A percentile compares a stretch with the other conserved stretches of the same genome.
Conservation (phyloP, 2,113 vertebrate species). For the Urocitellus parryii region DNA sequence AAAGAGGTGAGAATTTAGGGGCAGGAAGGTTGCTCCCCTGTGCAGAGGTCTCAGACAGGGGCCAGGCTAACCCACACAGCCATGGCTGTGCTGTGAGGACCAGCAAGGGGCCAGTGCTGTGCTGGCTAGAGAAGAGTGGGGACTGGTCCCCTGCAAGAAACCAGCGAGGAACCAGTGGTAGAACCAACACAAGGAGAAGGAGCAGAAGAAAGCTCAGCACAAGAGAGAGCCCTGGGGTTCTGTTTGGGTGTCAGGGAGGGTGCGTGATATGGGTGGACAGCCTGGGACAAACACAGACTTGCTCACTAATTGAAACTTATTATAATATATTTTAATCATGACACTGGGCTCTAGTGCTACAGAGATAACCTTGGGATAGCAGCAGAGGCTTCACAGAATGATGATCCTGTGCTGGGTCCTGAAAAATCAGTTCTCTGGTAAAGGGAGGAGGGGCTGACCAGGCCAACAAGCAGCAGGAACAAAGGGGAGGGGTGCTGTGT, state of each 20-base stretch:
- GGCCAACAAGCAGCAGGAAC: neutral
- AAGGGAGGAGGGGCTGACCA: neutral
- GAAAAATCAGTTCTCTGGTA: neutral
- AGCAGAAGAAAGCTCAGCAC: neutral
- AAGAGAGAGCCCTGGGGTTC: neutral
- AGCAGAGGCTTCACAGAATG: neutral
- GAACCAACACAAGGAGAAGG: neutral
- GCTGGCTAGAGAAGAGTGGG: neutral
- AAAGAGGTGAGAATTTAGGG: neutral
- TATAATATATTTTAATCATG: neutral
- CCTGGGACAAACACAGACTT: neutral
- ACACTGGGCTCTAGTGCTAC: neutral
- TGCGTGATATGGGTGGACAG: neutral
- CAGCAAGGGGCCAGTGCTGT: fast-evolving
- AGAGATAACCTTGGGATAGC: neutral
- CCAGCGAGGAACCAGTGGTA: too few species aligned
- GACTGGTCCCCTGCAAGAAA: neutral
- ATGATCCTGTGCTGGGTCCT: neutral
- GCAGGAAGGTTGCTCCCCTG: too few species aligned
- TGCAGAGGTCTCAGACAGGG: neutral
- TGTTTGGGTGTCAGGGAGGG: neutral
- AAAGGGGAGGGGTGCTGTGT: neutral
- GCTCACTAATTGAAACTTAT: neutral
- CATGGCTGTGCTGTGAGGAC: too few species aligned
- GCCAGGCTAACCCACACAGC: neutral